Evolutionary conservation across 1,140 invertebrate species (phyloP), one percentile per base, ranked within the genome.

Genomic region (Tigriopus japonicus): DNA sequence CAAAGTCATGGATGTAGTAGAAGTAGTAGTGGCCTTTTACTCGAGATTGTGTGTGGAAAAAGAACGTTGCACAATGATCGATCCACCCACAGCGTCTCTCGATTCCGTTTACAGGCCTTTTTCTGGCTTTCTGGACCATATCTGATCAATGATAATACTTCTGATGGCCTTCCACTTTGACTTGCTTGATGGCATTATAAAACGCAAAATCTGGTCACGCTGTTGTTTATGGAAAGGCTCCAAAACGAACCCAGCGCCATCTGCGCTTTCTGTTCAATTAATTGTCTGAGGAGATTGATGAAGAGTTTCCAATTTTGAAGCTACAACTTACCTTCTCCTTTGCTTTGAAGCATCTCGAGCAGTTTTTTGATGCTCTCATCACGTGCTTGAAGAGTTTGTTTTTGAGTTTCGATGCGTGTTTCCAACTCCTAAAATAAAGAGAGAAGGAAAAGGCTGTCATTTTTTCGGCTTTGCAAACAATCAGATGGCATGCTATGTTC

Each of bases 351-450:
- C 90, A 97, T 96, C 78, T 98, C 93, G 67, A 98, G 78, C 65
- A 98, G 79, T 75, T 96, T 97, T 78, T 96, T 97, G 68, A 97
- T 96, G 73, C 90, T 95, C 69, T 96, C 93, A 74, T 98, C 93
- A 64, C 93, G 79, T 42, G 92, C 88, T 69, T 85, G 83, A 60
- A 97, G 74, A 21, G 93, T 97, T 75, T 97, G 91, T 74, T 96
- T 96, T 74, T 98, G 93, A 7, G 92, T 94, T 74, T 97, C 92
- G 69, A 97, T 92, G 67, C 92, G 81, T 66, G 95, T 76, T 75
- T 97, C 93, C 71, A 96, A 74, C 76, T 95, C 87, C 85, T 88
- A 75, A 10, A 74, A 71, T 9, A 35, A 35, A 35, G 28, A 35
- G 28, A 35, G 28, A 35, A 35, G 28, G 28, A 9, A 35, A 35